phyloP scores from a whole-genome alignment of 2,113 vertebrate genomes.

The Prochilodus magdalenae region DNA sequence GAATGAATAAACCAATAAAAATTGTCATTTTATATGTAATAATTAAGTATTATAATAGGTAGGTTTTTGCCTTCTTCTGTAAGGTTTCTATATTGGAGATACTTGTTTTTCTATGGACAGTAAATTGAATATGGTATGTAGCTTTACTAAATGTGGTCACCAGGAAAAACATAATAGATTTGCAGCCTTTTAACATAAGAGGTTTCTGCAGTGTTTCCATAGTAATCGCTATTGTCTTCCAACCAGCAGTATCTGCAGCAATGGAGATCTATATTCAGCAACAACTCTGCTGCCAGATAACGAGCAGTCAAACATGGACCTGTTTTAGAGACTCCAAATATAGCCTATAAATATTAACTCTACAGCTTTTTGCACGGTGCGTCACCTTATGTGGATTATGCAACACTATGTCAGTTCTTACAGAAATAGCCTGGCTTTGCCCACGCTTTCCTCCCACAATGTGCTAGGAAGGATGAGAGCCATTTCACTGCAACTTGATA shows the following conservation, averaged over 20 bases:
- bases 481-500: constrained; percentile 30
- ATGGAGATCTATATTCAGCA: constrained; percentile 40
- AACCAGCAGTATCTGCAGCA: not conserved
- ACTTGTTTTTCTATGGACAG: too few relatives aligned
- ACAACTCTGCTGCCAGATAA: constrained; percentile 34
- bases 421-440: constrained; percentile 52
- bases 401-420: constrained; percentile 49
- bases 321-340: constrained; percentile 33
- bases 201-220: not conserved
- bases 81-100: too few relatives aligned
- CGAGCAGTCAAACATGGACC: constrained; percentile 30
- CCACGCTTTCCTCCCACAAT: constrained; percentile 56
- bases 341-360: constrained; percentile 31
- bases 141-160: too few relatives aligned
- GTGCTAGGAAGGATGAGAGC: constrained; percentile 44
- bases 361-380: constrained; percentile 22
- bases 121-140: too few relatives aligned
- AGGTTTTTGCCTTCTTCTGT: too few relatives aligned
- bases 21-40: too few relatives aligned
- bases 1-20: too few relatives aligned
- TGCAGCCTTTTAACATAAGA: too few relatives aligned
- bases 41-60: too few relatives aligned
- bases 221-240: constrained; percentile 26
- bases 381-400: constrained; percentile 49
- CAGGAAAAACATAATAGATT: too few relatives aligned